Evolutionary conservation across 2,113 vertebrate species (phyloP), one percentile per base, ranked within the genome.

Genomic region (Eidolon helvum): DNA sequence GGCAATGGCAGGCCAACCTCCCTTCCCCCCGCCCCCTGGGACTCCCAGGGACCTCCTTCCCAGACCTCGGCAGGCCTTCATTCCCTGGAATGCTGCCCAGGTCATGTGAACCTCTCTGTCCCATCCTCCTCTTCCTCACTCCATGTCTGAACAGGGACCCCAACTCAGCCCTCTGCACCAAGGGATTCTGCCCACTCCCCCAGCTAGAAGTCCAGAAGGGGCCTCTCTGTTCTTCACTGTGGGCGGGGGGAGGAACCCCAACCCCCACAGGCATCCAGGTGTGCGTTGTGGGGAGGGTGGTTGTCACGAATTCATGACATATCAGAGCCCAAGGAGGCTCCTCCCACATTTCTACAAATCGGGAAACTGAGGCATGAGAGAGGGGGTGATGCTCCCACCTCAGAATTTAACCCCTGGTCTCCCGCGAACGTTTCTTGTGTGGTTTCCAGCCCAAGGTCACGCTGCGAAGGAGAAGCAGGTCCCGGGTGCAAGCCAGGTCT

Each of bases 391-490:
- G 3, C 50, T 72, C 38, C 71, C 33, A 72, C 61, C 80, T 83
- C 9, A 0, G 24, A 66, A 79, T 10, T 33, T 50, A 94, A 93
- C 35, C 69, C 61, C 59, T 80, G 15, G 6, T 30, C 72, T 50
- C 59, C 55, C 38, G 19, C 24, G 38, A 88, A 68, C 85, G 35
- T 88, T 71, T 91, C 87, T 35, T 8, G 57, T 68, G 95, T 84
- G 95, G 87, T 35, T 93, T 86, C 91, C 95, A 33, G 87, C 28
- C 96, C 97, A 98, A 98, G 97, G 97, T 98, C 97, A 98, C 69
- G 94, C 83, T 1, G 87, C 43, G 2, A 61, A 96, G 72, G 93
- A 92, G 65, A 82, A 33, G 86, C 66, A 18, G 96, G 53, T 94
- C 59, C 87, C 1, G 1, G 89, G 77, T 0, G 15, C 95, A 91